Evolutionary conservation across 2,797 vertebrate genomes (phyloP).

Genomic region (Oceanodroma leucorhoa): DNA sequence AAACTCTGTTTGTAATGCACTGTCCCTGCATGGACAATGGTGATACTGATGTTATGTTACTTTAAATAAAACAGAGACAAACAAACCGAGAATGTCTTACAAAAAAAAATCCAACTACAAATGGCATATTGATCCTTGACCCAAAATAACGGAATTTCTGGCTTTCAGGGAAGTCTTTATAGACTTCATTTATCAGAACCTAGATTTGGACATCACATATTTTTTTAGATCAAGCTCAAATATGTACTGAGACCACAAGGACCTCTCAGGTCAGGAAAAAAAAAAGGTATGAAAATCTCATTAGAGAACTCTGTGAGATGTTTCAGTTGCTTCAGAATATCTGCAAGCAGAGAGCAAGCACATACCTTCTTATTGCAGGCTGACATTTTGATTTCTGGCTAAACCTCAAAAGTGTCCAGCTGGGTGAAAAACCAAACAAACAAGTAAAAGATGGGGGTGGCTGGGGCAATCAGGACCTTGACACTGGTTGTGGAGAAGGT

Average conservation of each 20-base stretch:
- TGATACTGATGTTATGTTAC: not conserved
- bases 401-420: not conserved
- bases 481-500: not conserved
- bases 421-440: not conserved
- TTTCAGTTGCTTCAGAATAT: not conserved
- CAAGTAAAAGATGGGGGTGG: not conserved
- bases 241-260: not conserved
- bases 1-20: not conserved
- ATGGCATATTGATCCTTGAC: not conserved
- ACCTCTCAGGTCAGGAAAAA: not conserved
- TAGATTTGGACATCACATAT: accelerated
- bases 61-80: not conserved
- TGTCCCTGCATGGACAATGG: not conserved
- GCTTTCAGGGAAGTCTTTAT: not conserved
- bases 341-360: not conserved
- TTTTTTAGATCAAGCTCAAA: not conserved
- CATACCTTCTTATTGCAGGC: not conserved
- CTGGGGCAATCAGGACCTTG: not conserved
- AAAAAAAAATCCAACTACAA: not conserved
- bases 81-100: not conserved
- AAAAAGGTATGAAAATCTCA: not conserved
- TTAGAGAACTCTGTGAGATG: not conserved
- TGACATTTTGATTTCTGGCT: not conserved
- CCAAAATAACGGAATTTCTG: not conserved
- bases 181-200: not conserved